phyloP scores from a whole-genome alignment of 2,113 vertebrate species.

The Cyanoramphus novaezelandiae region DNA sequence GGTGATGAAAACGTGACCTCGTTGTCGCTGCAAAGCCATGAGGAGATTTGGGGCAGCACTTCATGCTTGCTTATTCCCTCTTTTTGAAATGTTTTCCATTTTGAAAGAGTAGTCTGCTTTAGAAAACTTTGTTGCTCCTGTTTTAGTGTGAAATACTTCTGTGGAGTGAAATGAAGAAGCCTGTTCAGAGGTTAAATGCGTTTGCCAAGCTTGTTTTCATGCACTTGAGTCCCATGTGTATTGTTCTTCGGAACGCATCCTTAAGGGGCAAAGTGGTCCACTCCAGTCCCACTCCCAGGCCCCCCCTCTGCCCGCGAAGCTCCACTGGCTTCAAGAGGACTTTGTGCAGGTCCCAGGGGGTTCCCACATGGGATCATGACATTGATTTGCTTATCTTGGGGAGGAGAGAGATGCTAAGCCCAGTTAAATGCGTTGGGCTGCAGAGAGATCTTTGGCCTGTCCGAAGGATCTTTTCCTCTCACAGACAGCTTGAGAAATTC shows the following conservation, averaged over 20 bases:
- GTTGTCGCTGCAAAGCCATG: not conserved
- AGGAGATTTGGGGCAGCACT: not conserved
- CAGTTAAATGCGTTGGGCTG: not conserved
- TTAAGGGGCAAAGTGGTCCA: not conserved
- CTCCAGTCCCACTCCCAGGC: not conserved
- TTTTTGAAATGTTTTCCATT: not conserved
- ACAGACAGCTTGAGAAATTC: not conserved
- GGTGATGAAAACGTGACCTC: accelerated
- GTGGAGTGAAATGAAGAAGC: not conserved
- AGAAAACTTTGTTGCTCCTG: not conserved
- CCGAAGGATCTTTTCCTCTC: not conserved
- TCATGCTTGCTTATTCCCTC: not conserved
- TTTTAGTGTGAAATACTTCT: not conserved
- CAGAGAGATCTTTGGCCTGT: not conserved
- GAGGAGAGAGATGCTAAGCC: accelerated
- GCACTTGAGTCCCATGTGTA: accelerated
- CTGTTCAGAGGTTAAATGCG: not conserved
- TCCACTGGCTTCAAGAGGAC: not conserved
- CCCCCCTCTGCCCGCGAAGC: not conserved
- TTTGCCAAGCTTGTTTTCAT: not conserved
- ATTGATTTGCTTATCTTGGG: not conserved
- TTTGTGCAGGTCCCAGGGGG: not conserved
- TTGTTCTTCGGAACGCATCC: accelerated
- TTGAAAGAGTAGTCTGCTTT: not conserved
- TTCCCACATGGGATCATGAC: accelerated